These are phyloP conservation scores for Knipowitschia caucasica DNA, from an alignment of 2,797 vertebrate genomes.

Conservation along the genomic window DNA sequence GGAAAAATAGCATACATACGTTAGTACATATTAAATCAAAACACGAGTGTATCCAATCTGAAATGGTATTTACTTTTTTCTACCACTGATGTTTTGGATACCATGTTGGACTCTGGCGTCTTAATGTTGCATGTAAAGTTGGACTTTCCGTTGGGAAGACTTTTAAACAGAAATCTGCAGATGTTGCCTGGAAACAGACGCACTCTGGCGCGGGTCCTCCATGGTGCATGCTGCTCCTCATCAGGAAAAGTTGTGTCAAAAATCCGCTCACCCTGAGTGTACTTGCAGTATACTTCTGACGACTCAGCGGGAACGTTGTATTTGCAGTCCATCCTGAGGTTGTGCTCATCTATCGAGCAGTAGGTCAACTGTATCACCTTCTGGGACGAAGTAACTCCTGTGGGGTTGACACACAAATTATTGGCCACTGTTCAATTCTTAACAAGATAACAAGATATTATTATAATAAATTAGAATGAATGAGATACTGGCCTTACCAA, in stretches of 20 bases:
- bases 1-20: constrained; percentile 24
- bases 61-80: constrained; percentile 65
- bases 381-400: constrained; percentile 69
- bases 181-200: constrained; percentile 41
- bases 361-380: constrained; percentile 52
- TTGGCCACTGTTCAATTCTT: neutral
- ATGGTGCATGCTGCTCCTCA: constrained; percentile 46
- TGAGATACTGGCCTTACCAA: constrained; percentile 58
- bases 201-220: constrained; percentile 51
- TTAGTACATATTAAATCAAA: constrained; percentile 21
- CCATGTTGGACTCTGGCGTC: constrained; percentile 12
- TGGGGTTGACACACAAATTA: constrained; percentile 11
- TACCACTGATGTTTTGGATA: constrained; percentile 33
- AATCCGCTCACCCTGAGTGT: constrained; percentile 46
- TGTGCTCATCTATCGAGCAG: constrained; percentile 58
- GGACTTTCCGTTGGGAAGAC: constrained; percentile 48
- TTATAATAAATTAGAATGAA: neutral
- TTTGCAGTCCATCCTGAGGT: constrained; percentile 66
- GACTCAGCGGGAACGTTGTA: constrained; percentile 45
- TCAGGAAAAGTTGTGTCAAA: constrained; percentile 56
- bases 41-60: constrained; percentile 1
- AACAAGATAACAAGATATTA: neutral
- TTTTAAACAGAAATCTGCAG: constrained; percentile 60
- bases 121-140: constrained; percentile 69
- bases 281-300: constrained; percentile 57